phyloP scores from a whole-genome alignment of 2,113 vertebrate genomes.

The Nannobrachium achirus region DNA sequence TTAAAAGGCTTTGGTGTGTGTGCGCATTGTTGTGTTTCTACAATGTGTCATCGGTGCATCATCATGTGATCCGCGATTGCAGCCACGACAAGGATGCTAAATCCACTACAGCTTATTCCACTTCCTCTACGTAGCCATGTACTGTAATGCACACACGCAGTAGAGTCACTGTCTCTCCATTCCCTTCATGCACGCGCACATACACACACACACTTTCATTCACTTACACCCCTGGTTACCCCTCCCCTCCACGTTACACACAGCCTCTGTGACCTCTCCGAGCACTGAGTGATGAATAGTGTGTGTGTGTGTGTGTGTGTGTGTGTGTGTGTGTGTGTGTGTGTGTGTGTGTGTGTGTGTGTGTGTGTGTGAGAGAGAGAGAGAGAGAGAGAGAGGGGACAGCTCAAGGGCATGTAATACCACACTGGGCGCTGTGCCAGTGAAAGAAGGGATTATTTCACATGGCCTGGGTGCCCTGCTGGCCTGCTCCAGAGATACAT shows the following conservation, averaged over 20 bases:
- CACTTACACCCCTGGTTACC: not conserved
- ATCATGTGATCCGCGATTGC: not conserved
- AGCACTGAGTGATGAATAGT: constrained; percentile 3
- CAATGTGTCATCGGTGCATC: not conserved
- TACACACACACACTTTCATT: not conserved
- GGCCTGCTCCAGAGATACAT: constrained; percentile 43
- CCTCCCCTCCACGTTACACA: not conserved
- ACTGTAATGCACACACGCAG: not conserved
- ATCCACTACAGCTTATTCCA: not conserved
- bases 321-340: not conserved
- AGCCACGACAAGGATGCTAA: not conserved
- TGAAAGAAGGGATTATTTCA: constrained; percentile 64
- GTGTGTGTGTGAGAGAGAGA: constrained; percentile 4
- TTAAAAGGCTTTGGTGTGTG: not conserved
- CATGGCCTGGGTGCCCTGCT: constrained; percentile 41
- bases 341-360: constrained; percentile 3
- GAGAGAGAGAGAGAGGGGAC: constrained; percentile 36
- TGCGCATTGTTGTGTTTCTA: not conserved
- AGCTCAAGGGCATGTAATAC: constrained; percentile 64
- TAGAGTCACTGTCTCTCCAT: not conserved
- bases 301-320: not conserved
- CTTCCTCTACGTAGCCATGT: not conserved
- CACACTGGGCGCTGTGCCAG: constrained; percentile 48
- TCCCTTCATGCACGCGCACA: not conserved
- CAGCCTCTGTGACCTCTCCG: constrained; percentile 22